Evolutionary conservation across 2,113 vertebrate species (phyloP).

Genomic region (Calyptomena viridis): DNA sequence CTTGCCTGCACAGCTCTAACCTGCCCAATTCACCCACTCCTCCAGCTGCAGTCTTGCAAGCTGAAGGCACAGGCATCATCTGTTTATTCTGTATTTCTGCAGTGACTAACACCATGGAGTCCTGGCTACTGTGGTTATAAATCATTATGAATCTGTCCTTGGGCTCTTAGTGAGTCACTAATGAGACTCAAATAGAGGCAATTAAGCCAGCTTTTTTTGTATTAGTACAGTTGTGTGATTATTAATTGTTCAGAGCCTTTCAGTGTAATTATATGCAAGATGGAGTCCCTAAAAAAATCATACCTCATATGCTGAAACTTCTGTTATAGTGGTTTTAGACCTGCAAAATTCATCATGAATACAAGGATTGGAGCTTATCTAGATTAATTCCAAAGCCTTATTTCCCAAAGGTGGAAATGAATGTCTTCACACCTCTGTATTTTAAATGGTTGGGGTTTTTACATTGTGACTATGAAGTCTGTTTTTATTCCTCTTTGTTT

Average conservation of each 20-base stretch:
- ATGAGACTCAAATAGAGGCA: slow-evolving; percentile 15
- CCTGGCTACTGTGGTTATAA: background rate
- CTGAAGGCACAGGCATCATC: background rate
- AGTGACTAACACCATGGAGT: background rate
- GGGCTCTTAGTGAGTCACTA: slow-evolving; percentile 5
- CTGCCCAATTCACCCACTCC: background rate
- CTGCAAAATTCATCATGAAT: background rate
- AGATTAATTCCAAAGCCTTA: background rate
- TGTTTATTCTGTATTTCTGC: background rate
- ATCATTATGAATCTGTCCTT: background rate
- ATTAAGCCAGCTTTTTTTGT: background rate
- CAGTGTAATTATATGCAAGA: background rate
- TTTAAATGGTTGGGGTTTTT: background rate
- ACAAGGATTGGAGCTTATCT: background rate
- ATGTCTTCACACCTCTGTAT: background rate
- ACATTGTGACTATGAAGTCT: background rate
- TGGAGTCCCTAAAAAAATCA: background rate
- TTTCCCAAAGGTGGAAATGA: background rate
- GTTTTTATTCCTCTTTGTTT: background rate
- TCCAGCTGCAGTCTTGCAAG: background rate
- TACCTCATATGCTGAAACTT: background rate
- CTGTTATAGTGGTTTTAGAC: background rate
- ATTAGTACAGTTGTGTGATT: background rate
- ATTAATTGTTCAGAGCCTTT: slow-evolving; percentile 14
- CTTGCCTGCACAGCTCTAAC: background rate